Evolutionary conservation across 2,797 vertebrate genomes (phyloP).

Genomic region (Pyrocephalus nanus): DNA sequence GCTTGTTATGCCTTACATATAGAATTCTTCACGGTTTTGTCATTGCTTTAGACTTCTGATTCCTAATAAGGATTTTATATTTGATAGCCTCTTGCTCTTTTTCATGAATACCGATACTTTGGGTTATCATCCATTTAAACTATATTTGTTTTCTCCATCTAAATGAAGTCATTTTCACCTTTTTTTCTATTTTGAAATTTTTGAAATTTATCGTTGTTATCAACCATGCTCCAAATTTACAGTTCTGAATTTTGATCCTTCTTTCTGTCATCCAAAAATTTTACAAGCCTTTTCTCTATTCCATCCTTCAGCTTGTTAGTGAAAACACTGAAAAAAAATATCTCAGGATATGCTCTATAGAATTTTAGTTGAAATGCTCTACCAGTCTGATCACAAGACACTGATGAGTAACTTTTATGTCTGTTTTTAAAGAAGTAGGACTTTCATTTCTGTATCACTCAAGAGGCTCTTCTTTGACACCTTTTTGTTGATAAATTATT

Average conservation of each 20-base stretch:
- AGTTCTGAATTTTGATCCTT: not conserved
- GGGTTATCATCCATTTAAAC: not conserved
- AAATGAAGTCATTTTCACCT: not conserved
- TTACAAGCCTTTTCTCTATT: not conserved
- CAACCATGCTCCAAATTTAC: not conserved
- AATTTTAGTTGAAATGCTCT: not conserved
- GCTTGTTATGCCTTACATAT: fast-evolving
- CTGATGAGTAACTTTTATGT: not conserved
- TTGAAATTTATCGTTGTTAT: not conserved
- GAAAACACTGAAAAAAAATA: not conserved
- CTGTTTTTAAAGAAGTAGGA: not conserved
- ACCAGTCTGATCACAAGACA: not conserved
- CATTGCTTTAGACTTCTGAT: not conserved
- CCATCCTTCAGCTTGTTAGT: not conserved
- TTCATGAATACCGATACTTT: not conserved
- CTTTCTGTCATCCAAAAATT: not conserved
- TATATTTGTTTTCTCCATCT: not conserved
- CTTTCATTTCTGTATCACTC: not conserved
- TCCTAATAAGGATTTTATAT: not conserved
- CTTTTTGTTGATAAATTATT: not conserved
- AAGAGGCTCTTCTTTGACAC: not conserved
- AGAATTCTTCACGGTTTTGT: not conserved
- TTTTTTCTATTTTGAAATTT: not conserved
- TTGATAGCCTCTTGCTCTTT: not conserved
- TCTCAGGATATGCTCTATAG: not conserved